Evolutionary conservation across 2,113 vertebrate genomes (phyloP).

Genomic region (Leucoraja erinaceus): DNA sequence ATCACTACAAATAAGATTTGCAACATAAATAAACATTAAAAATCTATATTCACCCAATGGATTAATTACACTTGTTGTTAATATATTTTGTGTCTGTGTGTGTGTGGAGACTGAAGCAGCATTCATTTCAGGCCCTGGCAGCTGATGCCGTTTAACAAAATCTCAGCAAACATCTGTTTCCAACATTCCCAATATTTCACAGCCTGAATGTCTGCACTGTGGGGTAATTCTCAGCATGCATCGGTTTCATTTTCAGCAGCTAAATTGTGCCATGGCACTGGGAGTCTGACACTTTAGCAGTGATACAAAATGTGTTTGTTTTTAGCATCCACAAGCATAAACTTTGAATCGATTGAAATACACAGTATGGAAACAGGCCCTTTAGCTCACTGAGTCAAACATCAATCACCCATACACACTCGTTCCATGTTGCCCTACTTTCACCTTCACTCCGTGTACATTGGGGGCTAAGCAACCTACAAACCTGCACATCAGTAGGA

Average conservation of each 20-base stretch:
- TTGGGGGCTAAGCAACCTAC: no score
- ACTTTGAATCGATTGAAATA: not conserved
- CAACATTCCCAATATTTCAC: conserved; percentile 32
- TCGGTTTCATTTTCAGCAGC: conserved; percentile 25
- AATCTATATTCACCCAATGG: not conserved
- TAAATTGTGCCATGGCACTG: not conserved
- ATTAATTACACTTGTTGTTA: conserved; percentile 12
- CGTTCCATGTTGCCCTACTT: no score
- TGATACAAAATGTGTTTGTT: conserved; percentile 15
- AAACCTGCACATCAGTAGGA: no score
- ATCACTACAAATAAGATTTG: not conserved
- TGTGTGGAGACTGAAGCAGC: not conserved
- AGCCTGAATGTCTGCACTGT: conserved; percentile 28
- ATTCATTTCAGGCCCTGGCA: conserved; percentile 1
- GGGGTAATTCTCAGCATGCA: conserved; percentile 24
- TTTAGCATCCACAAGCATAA: not conserved
- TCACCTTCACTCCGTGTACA: no score
- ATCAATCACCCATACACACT: no score
- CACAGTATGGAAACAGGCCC: no score
- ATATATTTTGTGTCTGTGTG: not conserved
- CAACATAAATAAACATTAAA: not conserved
- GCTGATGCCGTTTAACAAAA: conserved; percentile 23
- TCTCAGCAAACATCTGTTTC: conserved; percentile 34
- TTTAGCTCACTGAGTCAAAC: no score
- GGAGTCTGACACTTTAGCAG: not conserved